Percentiles rank a stretch among this genome's conserved stretches.
These are phyloP conservation scores for Porphyrio hochstetteri DNA, from an alignment of 2,113 vertebrate species.

Conservation along the genomic window DNA sequence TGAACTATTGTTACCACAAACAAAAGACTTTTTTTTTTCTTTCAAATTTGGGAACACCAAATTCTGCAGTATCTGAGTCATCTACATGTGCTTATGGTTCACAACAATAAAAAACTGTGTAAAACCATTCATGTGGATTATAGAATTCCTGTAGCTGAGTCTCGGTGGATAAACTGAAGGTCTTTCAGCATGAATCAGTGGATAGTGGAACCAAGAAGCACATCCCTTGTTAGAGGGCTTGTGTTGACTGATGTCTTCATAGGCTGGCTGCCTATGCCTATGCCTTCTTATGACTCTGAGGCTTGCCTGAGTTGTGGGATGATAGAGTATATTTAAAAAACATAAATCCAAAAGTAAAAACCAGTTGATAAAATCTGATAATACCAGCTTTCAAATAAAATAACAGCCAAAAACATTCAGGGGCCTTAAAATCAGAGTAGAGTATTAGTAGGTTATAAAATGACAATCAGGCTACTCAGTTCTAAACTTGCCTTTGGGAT, in stretches of 20 bases:
- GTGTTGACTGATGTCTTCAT: too few species aligned
- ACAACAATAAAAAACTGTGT: rapidly evolving
- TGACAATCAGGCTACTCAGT: neutral
- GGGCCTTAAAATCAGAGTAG: neutral
- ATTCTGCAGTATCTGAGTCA: neutral
- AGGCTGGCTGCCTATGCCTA: neutral
- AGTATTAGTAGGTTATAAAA: neutral
- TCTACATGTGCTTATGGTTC: rapidly evolving
- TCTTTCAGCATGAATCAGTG: neutral
- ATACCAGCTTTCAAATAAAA: neutral
- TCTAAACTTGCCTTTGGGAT: neutral
- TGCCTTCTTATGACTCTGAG: neutral
- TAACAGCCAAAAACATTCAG: neutral
- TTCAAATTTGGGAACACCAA: neutral
- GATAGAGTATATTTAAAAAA: neutral
- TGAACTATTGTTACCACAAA: neutral
- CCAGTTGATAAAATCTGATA: neutral
- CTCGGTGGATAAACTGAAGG: neutral
- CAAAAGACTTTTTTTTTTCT: rapidly evolving
- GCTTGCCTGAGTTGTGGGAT: neutral
- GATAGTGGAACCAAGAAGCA: neutral
- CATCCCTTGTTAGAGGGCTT: neutral
- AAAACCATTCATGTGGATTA: rapidly evolving
- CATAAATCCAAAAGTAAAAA: neutral
- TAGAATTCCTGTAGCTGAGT: neutral